Base-by-base conservation (phyloP, 2,113 vertebrate species). In the Sceloporus undulatus region DNA sequence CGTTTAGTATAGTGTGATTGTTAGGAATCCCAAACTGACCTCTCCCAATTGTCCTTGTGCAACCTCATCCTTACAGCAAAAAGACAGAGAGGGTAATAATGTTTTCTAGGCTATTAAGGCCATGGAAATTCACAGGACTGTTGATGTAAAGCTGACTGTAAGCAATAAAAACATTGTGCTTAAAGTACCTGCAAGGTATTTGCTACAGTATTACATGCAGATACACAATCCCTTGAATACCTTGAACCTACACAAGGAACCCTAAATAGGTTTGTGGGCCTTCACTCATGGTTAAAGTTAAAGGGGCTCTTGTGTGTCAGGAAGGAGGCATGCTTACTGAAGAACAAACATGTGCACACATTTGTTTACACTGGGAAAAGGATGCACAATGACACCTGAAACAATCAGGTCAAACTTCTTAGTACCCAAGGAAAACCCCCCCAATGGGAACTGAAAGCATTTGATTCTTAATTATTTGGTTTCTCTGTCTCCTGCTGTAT, bases 351-450 rank as follows among this genome's bases (percentile, higher is more conserved):
- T 76, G 85, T 4, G 8, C 38, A 81, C 0, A 5, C 62, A 88
- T 79, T 29, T 91, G 83, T 65, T 93, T 93, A 91, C 89, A 89
- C 14, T 82, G 73, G 87, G 75, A 68, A 27, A 52, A 62, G 82
- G 87, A 86, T 75, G 89, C 85, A 89, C 48, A 90, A 88, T 0
- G 42, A 0, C 54, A 38, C 48, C 82, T 71, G 38, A 70, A 82
- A 89, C 70, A 89, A 76, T 93, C 78, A 84, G 88, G 77, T 80
- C 78, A 80, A 68, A 88, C 85, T 78, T 90, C 85, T 75, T 92
- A 81, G 90, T 3, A 1, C 65, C 89, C 0, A 9, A 88, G 88
- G 7, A 27, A 93, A 34, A 91, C n/a, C 0, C 23, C 56, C 79
- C 79, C 79, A 66, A 94, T 87, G 84, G 48, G 89, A 90, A 27